A percentile compares a stretch with the other conserved stretches of the same genome.
Conservation (phyloP, 1,140 invertebrate species). For the Fragariocoptes setiger region DNA sequence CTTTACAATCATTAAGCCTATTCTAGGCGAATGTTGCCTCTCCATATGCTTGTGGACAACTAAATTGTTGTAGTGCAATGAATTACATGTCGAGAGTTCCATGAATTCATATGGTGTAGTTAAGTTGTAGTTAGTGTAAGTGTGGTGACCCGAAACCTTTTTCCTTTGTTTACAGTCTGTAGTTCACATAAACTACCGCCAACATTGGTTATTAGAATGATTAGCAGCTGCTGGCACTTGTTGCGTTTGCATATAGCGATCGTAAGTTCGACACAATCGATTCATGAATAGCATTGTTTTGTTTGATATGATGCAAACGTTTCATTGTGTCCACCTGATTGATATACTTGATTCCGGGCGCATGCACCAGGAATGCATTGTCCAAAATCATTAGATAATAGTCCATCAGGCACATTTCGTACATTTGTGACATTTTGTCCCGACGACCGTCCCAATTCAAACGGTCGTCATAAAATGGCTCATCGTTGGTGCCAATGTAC, state of each 20-base stretch:
- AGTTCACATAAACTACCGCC: no score
- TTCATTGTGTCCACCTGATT: constrained; percentile 15
- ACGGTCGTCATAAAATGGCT: constrained; percentile 42
- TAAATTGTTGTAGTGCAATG: no score
- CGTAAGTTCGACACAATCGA: constrained; percentile 21
- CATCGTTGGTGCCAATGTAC: constrained; percentile 40
- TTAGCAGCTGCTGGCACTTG: no score
- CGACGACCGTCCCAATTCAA: constrained; percentile 48
- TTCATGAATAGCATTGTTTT: constrained; percentile 28
- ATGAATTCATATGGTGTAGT: no score
- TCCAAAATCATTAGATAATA: constrained; percentile 41
- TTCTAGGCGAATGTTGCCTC: no score
- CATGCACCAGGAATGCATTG: constrained; percentile 40
- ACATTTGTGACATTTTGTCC: constrained; percentile 64
- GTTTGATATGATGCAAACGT: constrained; percentile 22
- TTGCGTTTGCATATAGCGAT: constrained; percentile 13
- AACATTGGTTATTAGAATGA: no score
- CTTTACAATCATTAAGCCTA: no score
- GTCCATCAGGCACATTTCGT: constrained; percentile 38
- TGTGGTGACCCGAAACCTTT: no score
- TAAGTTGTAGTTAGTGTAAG: no score
- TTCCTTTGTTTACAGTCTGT: no score
- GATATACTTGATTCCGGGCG: constrained; percentile 29
- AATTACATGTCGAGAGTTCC: no score
- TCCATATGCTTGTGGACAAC: no score